A percentile compares a stretch with the other conserved stretches of the same genome.
Evolutionary conservation across 2,888 invertebrate genomes (phyloP).

Genomic region (Cyrtodaria siliqua): DNA sequence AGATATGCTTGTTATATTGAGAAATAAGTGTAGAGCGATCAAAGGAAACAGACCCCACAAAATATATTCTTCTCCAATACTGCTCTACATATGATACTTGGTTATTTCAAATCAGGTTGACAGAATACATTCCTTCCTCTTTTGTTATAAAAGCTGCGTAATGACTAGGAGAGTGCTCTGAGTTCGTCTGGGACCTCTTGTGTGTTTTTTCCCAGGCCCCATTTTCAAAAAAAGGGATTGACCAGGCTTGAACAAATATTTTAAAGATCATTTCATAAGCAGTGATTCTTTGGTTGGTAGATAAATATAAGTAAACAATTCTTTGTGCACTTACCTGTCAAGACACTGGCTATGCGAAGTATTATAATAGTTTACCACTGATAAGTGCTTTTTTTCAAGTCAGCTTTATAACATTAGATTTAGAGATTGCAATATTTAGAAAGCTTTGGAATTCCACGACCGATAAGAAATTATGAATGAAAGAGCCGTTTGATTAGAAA

Average conservation of each 20-base stretch:
- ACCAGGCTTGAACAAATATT: slow-evolving; percentile 32
- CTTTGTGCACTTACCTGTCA: slow-evolving; percentile 22
- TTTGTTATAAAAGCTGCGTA: too few relatives aligned
- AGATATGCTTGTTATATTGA: too few relatives aligned
- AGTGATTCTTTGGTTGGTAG: slow-evolving; percentile 54
- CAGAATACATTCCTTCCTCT: too few relatives aligned
- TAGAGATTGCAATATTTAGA: slow-evolving; percentile 37
- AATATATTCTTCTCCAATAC: too few relatives aligned
- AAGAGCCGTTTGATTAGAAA: slow-evolving; percentile 18
- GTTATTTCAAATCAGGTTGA: too few relatives aligned
- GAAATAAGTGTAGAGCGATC: too few relatives aligned
- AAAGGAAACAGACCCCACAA: too few relatives aligned
- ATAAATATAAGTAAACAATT: slow-evolving; percentile 45
- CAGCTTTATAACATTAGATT: slow-evolving; percentile 50
- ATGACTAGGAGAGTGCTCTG: too few relatives aligned
- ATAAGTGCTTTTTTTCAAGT: slow-evolving; percentile 8
- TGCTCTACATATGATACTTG: too few relatives aligned
- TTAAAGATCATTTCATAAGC: slow-evolving; percentile 35
- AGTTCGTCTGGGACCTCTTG: too few relatives aligned
- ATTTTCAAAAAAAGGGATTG: neutral
- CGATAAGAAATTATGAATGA: slow-evolving; percentile 57
- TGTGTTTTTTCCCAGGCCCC: slow-evolving; percentile 2
- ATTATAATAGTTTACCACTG: neutral
- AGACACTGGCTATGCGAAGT: too few relatives aligned
- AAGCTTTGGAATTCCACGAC: slow-evolving; percentile 37